These are phyloP conservation scores for Nannobrachium achirus DNA, from an alignment of 2,113 vertebrate genomes.

Conservation along the genomic window DNA sequence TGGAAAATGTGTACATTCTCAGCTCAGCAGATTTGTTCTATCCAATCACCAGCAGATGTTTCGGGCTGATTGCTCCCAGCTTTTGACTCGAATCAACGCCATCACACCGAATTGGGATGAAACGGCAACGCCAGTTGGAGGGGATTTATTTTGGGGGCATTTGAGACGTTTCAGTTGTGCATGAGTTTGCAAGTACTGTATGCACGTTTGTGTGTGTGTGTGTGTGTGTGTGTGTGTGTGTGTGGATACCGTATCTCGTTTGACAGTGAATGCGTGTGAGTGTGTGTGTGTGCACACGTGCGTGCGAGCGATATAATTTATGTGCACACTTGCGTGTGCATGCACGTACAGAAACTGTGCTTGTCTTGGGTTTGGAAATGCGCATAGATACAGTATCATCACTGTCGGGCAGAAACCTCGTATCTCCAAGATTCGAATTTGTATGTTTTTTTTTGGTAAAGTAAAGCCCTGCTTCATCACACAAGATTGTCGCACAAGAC, in stretches of 20 bases:
- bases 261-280: no score
- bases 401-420: no score
- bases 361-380: no score
- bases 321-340: no score
- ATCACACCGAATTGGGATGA: slow-evolving; percentile 43
- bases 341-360: no score
- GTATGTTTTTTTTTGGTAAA: no score
- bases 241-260: not conserved
- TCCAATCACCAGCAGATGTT: slow-evolving; percentile 57
- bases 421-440: no score
- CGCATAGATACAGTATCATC: no score
- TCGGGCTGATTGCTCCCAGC: slow-evolving; percentile 24
- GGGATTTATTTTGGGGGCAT: slow-evolving; percentile 14
- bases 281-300: slow-evolving; percentile 5
- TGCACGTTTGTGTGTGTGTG: slow-evolving; percentile 1
- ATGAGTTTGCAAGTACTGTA: slow-evolving; percentile 19
- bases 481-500: no score
- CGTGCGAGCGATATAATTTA: no score
- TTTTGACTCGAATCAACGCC: slow-evolving; percentile 13
- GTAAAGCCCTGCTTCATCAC: no score
- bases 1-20: slow-evolving; percentile 53
- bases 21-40: slow-evolving; percentile 21
- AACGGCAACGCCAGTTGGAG: slow-evolving; percentile 24
- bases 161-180: slow-evolving; percentile 11
- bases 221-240: slow-evolving; percentile 10